These are phyloP conservation scores for Lagorchestes hirsutus DNA, from an alignment of 2,797 vertebrate species.

Conservation along the genomic window DNA sequence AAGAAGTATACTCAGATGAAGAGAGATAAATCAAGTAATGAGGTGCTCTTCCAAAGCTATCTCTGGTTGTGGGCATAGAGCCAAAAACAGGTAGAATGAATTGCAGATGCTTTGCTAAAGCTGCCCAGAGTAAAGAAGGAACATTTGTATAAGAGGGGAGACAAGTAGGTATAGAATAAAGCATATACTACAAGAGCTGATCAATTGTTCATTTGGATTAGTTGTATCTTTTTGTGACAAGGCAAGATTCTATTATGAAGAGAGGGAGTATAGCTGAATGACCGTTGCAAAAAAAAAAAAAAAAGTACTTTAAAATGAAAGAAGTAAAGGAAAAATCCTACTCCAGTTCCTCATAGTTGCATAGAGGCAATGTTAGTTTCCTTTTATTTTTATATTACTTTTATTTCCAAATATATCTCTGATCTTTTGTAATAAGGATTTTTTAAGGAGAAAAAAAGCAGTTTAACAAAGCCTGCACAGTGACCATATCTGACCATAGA, in stretches of 20 bases:
- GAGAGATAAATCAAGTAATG: not conserved
- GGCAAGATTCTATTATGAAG: not conserved
- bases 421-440: not conserved
- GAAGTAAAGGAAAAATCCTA: not conserved
- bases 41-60: not conserved
- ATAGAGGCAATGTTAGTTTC: not conserved
- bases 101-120: not conserved
- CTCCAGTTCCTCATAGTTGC: not conserved
- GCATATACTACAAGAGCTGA: not conserved
- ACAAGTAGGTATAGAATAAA: not conserved
- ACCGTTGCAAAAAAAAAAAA: not conserved
- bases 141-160: not conserved
- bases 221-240: not conserved
- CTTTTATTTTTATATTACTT: not conserved
- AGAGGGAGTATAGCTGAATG: not conserved
- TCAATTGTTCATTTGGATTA: not conserved
- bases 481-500: not conserved
- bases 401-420: not conserved
- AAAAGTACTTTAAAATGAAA: not conserved
- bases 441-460: not conserved
- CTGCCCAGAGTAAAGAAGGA: not conserved
- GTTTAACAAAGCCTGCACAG: not conserved
- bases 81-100: not conserved
- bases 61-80: not conserved
- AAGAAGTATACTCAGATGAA: not conserved